Conservation (phyloP, 2,888 invertebrate species). For the Aporophyla lueneburgensis region DNA sequence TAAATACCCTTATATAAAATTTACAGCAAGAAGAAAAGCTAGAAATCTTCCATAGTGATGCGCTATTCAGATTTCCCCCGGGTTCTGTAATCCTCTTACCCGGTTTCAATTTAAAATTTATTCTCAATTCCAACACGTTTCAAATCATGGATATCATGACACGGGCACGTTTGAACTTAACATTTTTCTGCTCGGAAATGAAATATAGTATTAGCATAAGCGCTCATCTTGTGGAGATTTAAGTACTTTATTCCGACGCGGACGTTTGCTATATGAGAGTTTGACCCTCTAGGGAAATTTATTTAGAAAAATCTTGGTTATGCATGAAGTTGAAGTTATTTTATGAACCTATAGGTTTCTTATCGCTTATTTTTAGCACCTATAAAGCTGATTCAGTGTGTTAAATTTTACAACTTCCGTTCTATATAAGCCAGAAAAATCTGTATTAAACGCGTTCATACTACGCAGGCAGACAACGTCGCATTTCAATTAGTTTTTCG, state of each 20-base stretch:
- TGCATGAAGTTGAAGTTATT: constrained; percentile 4
- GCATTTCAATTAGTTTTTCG: too few species aligned
- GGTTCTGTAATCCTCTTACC: constrained; percentile 73
- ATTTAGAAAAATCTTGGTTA: constrained; percentile 13
- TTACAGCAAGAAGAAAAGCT: constrained; percentile 64
- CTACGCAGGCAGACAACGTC: too few species aligned
- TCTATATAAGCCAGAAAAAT: background rate
- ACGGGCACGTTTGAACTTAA: constrained; percentile 60
- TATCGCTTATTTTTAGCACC: constrained; percentile 32
- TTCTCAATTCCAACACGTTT: constrained; percentile 69
- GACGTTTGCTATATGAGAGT: constrained; percentile 30
- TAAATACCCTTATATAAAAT: constrained; percentile 61
- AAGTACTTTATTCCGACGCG: constrained; percentile 31
- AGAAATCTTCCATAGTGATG: constrained; percentile 69
- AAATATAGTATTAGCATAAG: constrained; percentile 63
- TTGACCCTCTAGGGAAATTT: constrained; percentile 33
- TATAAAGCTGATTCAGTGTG: constrained; percentile 10
- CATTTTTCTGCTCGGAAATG: constrained; percentile 58
- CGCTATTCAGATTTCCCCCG: constrained; percentile 75
- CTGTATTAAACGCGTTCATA: too few species aligned
- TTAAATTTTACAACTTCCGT: constrained; percentile 5
- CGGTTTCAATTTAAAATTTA: constrained; percentile 75
- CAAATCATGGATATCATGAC: constrained; percentile 64
- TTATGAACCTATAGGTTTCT: constrained; percentile 8
- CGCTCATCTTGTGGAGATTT: constrained; percentile 50